Conservation (phyloP, 2,113 vertebrate species). For the Mustela nigripes region DNA sequence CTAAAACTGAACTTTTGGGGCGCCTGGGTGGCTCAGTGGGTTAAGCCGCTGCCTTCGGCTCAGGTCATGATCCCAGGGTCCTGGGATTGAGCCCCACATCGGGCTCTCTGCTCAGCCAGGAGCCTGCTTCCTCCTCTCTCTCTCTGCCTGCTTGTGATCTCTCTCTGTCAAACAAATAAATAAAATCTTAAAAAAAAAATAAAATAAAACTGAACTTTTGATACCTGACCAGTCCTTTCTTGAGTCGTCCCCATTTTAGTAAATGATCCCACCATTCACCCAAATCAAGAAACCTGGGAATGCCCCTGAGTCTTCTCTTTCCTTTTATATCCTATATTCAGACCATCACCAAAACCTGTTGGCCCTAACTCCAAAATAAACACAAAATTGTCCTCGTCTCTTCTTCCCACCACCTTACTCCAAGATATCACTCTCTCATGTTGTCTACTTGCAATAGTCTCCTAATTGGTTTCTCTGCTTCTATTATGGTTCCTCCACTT, state of each 20-base stretch:
- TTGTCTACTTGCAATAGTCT: neutral
- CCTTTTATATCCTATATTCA: neutral
- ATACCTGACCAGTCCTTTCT: neutral
- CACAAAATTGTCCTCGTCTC: neutral
- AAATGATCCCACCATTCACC: constrained; percentile 21
- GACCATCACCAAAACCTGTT: constrained; percentile 17
- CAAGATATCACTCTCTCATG: neutral
- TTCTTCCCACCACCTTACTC: neutral
- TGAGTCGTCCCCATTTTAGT: neutral
- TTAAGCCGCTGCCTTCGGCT: no score
- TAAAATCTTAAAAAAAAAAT: no score
- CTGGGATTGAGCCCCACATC: no score
- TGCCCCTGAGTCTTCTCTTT: neutral
- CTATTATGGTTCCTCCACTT: neutral
- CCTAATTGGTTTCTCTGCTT: neutral
- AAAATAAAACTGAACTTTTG: neutral
- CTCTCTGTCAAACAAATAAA: no score
- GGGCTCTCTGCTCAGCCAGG: no score
- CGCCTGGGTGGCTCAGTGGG: no score
- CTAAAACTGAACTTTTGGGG: neutral
- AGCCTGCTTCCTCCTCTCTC: no score
- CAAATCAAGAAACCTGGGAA: neutral
- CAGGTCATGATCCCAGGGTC: no score
- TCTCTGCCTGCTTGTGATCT: no score
- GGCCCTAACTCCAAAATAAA: neutral